Evolutionary conservation across 1,140 invertebrate genomes (phyloP).

Genomic region (Caerostris extrusa): DNA sequence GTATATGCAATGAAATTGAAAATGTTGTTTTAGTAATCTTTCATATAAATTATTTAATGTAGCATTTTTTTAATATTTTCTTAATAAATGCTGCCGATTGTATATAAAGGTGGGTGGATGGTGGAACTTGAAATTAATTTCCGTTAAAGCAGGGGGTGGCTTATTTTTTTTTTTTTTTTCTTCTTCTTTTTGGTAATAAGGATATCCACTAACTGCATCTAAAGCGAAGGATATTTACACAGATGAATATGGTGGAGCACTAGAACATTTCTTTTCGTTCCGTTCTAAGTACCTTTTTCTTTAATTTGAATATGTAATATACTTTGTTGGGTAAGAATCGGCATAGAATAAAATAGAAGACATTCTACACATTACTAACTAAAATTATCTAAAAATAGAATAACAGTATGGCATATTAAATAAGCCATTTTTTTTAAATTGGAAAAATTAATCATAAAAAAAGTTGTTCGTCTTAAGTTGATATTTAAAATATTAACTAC

Average conservation of each 20-base stretch:
- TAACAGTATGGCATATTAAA: not conserved
- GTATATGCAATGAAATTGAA: too few relatives aligned
- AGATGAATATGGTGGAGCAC: not conserved
- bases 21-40: too few relatives aligned
- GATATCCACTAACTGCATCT: not conserved
- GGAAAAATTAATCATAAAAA: too few relatives aligned
- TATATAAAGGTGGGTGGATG: not conserved
- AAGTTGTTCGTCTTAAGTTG: too few relatives aligned
- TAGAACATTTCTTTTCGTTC: not conserved
- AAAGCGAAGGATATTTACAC: slow-evolving; percentile 11
- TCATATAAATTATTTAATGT: too few relatives aligned
- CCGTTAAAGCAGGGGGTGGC: slow-evolving; percentile 8
- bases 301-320: slow-evolving; percentile 29
- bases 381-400: not conserved
- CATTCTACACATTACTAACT: not conserved
- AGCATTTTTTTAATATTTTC: too few relatives aligned
- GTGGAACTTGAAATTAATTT: slow-evolving; percentile 30
- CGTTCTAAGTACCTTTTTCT: slow-evolving; percentile 8
- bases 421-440: too few relatives aligned
- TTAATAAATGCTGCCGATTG: not conserved
- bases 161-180: too few relatives aligned
- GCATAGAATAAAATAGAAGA: not conserved
- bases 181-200: not conserved
- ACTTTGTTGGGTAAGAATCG: not conserved
- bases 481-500: too few relatives aligned